These are phyloP conservation scores for Brachionus plicatilis DNA, from an alignment of 1,140 invertebrate species.

Conservation along the genomic window DNA sequence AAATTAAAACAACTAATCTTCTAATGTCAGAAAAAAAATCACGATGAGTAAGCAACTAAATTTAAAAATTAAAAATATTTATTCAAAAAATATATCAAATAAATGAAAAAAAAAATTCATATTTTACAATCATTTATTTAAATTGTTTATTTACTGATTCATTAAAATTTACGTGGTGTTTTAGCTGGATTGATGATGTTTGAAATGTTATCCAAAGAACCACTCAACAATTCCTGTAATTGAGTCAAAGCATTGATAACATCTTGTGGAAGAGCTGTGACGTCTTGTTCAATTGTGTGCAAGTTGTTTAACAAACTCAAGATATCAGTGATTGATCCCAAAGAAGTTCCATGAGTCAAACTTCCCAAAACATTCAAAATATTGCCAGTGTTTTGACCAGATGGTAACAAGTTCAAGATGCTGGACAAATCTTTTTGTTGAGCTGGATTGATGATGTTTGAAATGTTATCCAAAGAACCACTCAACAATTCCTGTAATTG, in stretches of 20 bases:
- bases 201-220: neutral
- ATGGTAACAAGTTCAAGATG: neutral
- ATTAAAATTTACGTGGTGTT: neutral
- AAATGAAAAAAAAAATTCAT: too few species aligned
- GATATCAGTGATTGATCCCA: neutral
- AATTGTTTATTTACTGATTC: neutral
- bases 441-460: slow-evolving; percentile 1
- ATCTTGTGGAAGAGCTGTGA: slow-evolving; percentile 19
- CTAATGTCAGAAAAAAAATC: neutral
- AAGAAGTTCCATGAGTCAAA: neutral
- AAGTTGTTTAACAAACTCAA: slow-evolving; percentile 10
- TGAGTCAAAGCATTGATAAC: slow-evolving; percentile 7
- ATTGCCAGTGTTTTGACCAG: neutral
- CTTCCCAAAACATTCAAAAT: slow-evolving; percentile 2
- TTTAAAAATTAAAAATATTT: neutral
- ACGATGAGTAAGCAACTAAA: neutral
- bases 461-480: neutral
- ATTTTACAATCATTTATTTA: neutral
- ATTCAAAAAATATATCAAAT: neutral
- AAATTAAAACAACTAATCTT: too few species aligned
- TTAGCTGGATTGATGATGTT: neutral
- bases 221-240: slow-evolving; percentile 5
- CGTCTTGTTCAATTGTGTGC: neutral
- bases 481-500: slow-evolving; percentile 1
- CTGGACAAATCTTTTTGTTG: slow-evolving; percentile 3